Evolutionary conservation across 2,797 vertebrate genomes (phyloP), one percentile per base, ranked within the genome.

Genomic region (Ispidina picta): DNA sequence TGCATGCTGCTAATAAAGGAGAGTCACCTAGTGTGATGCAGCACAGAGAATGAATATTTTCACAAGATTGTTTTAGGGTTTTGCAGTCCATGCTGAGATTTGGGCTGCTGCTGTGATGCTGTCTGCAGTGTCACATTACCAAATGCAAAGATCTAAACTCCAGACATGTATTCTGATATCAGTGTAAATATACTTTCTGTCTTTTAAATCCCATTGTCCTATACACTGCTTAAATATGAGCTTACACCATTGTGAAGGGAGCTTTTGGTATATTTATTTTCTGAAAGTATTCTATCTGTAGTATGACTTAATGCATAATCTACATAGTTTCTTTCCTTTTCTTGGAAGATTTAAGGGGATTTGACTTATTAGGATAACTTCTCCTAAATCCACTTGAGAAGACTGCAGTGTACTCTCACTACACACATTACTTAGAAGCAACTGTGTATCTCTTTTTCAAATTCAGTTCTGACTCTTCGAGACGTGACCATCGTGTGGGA

Each of bases 401-500:
- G 5, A 19, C 33, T 85, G 41, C 33, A 6, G 58, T 59, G 35
- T 55, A 29, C 68, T 91, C 25, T 80, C 12, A 20, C 16, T 65
- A 5, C 91, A 39, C 16, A 84, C 18, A 52, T 29, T 65, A 43
- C 35, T 84, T 79, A 66, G 29, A 91, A 55, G 48, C 31, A 93
- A 56, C 21, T 74, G 7, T 77, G 14, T 62, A 3, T 86, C n/a
- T 86, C 54, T 83, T n/a, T 92, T 91, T 84, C 35, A 82, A 10
- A 83, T 93, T 44, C 89, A 98, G 97, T 77, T 86, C 90, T 29
- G 91, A 89, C 49, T 78, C 94, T 15, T 98, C 97, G 91, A 95
- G 97, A 94, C 85, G 58, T 31, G 98, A 98, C 51, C 97, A 96
- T 96, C 97, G 97, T 2, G 99, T 99, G 1, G 99, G 99, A 6